Evolutionary conservation across 2,113 vertebrate genomes (phyloP), one percentile per base, ranked within the genome.

Genomic region (Uria aalge): DNA sequence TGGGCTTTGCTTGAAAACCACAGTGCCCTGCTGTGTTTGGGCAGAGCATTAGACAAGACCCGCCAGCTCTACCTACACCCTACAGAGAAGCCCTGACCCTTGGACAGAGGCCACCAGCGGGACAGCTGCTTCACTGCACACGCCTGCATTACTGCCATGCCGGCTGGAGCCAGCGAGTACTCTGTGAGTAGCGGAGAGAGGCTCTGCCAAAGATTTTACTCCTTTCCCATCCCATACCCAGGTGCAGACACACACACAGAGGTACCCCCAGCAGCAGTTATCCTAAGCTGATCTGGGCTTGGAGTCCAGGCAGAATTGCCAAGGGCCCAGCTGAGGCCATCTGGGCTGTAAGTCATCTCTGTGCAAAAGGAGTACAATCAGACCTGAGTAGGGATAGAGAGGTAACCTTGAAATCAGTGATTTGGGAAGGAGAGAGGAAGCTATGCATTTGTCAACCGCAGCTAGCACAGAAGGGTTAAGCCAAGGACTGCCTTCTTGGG

Each of bases 311-410:
- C 30, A 85, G 88, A 90, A 79, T 19, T 94, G 96, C 91, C 88
- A 97, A 79, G 80, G 77, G 57, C 62, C 86, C 91, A 92, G 87
- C 86, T 94, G 89, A 91, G 92, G 69, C 93, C 91, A 95, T 91
- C 84, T 95, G 95, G 94, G 74, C 86, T 88, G 57, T 50, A 93
- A 95, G 68, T 69, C 64, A 74, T 74, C 88, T 83, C 82, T 85
- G 29, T 72, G n/a, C 77, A 94, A 68, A 94, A 87, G 62, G 27
- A 94, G 41, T 40, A 69, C 20, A 57, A 76, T 53, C 66, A 95
- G 41, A 92, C 59, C 56, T 6, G 38, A 79, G 19, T 29, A 50
- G 4, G n/a, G 43, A 81, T 36, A 62, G 36, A 72, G 71, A 81
- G 22, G 55, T 93, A 95, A 96, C 89, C 93, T 97, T 95, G 87